phyloP scores from a whole-genome alignment of 2,888 invertebrate species.

The Melieria omissa region DNA sequence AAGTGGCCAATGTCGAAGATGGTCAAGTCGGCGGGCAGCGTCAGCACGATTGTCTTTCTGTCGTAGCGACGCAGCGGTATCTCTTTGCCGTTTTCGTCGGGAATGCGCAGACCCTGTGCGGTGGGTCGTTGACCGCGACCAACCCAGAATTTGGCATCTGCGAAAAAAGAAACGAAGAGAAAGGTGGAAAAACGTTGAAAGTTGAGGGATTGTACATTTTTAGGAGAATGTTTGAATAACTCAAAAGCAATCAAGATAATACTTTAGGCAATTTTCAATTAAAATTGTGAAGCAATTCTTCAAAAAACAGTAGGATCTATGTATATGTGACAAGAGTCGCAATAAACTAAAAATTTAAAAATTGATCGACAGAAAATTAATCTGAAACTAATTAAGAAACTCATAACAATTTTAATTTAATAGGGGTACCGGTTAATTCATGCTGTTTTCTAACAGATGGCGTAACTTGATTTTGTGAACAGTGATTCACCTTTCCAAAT shows the following conservation, averaged over 20 bases:
- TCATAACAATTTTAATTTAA: too few relatives aligned
- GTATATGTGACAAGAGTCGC: background rate
- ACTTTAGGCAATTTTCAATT: background rate
- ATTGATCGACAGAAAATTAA: background rate
- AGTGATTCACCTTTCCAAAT: too few relatives aligned
- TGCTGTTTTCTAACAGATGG: too few relatives aligned
- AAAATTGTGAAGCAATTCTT: background rate
- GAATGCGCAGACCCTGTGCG: conserved; percentile 84
- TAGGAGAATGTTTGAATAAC: background rate
- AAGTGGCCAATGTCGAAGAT: conserved; percentile 94
- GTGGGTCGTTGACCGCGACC: conserved; percentile 84
- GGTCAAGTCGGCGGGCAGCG: conserved; percentile 88
- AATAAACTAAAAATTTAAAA: background rate
- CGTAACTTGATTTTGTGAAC: too few relatives aligned
- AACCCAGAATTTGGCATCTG: conserved; percentile 95
- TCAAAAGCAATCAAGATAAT: background rate
- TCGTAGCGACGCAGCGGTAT: conserved; percentile 82
- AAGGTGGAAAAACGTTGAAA: background rate
- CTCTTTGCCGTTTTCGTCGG: conserved; percentile 91
- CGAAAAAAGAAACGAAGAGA: background rate
- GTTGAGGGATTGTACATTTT: background rate
- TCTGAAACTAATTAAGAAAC: too few relatives aligned
- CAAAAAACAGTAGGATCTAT: background rate
- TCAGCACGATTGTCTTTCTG: conserved; percentile 88
- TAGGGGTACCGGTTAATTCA: too few relatives aligned